These are phyloP conservation scores for Zonitis immaculata DNA, from an alignment of 2,888 invertebrate species.

Conservation along the genomic window DNA sequence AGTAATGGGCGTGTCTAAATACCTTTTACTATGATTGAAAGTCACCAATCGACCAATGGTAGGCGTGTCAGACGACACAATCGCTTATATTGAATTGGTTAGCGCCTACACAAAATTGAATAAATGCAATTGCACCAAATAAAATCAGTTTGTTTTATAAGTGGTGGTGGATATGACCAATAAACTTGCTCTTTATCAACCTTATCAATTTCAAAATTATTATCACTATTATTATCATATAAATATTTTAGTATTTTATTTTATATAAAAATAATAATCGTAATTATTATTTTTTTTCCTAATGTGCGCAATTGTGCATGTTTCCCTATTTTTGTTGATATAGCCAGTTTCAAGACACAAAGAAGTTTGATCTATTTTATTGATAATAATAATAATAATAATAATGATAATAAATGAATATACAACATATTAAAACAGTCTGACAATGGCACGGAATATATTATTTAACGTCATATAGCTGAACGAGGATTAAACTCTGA, in stretches of 20 bases:
- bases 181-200: neutral
- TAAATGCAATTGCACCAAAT: constrained; percentile 22
- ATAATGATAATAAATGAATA: too few relatives aligned
- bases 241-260: neutral
- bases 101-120: constrained; percentile 23
- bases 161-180: neutral
- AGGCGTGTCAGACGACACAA: constrained; percentile 26
- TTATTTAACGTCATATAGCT: neutral
- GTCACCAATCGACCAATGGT: constrained; percentile 27
- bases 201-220: neutral
- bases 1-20: constrained; percentile 26
- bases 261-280: neutral
- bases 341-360: neutral
- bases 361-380: neutral
- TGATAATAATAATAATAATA: too few relatives aligned
- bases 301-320: neutral
- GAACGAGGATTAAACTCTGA: neutral
- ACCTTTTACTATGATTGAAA: constrained; percentile 6
- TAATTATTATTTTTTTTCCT: neutral
- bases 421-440: neutral
- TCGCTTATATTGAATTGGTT: constrained; percentile 15
- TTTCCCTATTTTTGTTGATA: neutral
- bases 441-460: neutral
- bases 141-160: neutral
- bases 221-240: neutral